Base-by-base conservation (phyloP, 2,888 invertebrate species). In the Bellardia bayeri region DNA sequence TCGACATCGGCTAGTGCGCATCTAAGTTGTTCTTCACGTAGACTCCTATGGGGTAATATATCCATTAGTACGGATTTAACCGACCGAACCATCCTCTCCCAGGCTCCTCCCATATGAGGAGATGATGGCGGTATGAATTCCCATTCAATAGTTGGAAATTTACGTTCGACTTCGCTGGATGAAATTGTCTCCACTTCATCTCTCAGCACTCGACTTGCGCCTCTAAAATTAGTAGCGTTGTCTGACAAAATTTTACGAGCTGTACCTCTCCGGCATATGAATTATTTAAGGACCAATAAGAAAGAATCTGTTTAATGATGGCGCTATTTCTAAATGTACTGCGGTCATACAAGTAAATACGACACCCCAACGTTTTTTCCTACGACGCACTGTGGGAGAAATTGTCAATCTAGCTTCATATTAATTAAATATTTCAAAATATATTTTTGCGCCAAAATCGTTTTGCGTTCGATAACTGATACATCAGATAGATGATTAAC, bases 1-100 rank as follows among this genome's bases (percentile, higher is more conserved):
- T 86, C 82, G 13, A 82, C 74, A 40, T 85, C 87, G 13, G 76
- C 76, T n/a, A 87, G 14, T 1, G 82, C 82, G 2, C 64, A 74
- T 66, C 85, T 66, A 14, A 85, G n/a, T 0, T 13, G 11, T 11
- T 68, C 68, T 68, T 68, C 68, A 1, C 68, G 64, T 2, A 64
- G 40, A 40, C 64, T n/a, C 2, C 40, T 40, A 2, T 16, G 9
- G 7, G 64, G 64, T n/a, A 64, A 40, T 16, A 64, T 64, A 8
- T 64, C 64, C 64, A 64, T 64, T 16, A 64, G 9, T 2, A 64
- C 9, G 8, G 64, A 40, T 16, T 68, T 49, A 4, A 49, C 14
- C 0, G 49, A 68, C 4, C 49, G 68, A 5, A 68, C 68, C 30
- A 49, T 68, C 45, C 33, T 68, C 8, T 49, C 33, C 49, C 68